Evolutionary conservation across 2,888 invertebrate species (phyloP), one percentile per base, ranked within the genome.

Genomic region (Zaprionus obscuricornis): DNA sequence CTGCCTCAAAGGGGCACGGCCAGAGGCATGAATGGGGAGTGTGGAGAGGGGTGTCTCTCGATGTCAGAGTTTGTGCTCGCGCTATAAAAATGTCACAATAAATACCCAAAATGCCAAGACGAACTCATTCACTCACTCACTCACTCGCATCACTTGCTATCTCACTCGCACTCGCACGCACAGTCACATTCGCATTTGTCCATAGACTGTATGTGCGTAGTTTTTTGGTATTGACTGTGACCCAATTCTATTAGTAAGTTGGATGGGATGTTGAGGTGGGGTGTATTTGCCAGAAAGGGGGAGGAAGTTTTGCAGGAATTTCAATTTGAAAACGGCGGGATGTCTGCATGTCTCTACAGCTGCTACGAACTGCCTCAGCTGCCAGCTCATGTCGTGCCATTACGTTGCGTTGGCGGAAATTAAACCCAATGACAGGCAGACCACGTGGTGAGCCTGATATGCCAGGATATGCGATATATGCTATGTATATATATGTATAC

Each of bases 81-180:
- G 60, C 77, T 84, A 81, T 77, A 77, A 77, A 77, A 77, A 81
- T 81, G 77, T 77, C 77, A 81, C 81, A 69, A 77, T 84, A 77
- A 84, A 77, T 81, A 73, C 81, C 69, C 73, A 71, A n/a, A 76
- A 77, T 72, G 55, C 77, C 58, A 81, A 77, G 82, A 77, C 77
- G 55, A 59, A 46, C 64, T 40, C 37, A 45, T 47, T 42, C 36
- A 40, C 40, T 46, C 1, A 20, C n/a, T n/a, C n/a, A n/a, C n/a
- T n/a, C n/a, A n/a, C n/a, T 40, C 11, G n/a, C 16, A 22, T 22
- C 4, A 7, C 10, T 20, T 10, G n/a, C n/a, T n/a, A n/a, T n/a
- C n/a, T n/a, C n/a, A n/a, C n/a, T n/a, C n/a, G n/a, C n/a, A n/a
- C n/a, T n/a, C n/a, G n/a, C n/a, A n/a, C n/a, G n/a, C n/a, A n/a